Evolutionary conservation across 2,888 invertebrate species (phyloP).

Genomic region (Athalia circularis): DNA sequence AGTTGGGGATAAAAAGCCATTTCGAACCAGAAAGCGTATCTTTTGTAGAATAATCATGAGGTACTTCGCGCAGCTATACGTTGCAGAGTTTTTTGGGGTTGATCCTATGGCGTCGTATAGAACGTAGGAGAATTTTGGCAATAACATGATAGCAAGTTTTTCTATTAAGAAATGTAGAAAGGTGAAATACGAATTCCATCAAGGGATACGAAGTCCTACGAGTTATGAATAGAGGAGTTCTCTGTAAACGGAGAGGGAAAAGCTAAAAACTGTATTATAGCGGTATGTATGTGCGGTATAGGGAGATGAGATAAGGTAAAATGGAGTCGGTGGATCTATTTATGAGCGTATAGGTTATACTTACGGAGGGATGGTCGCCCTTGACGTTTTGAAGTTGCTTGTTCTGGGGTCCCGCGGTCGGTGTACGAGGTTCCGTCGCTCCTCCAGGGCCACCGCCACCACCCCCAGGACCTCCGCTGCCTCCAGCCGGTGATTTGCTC

Average conservation of each 20-base stretch:
- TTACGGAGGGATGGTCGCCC: slow-evolving; percentile 86
- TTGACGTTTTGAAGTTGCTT: slow-evolving; percentile 87
- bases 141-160: slow-evolving; percentile 20
- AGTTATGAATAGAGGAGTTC: not conserved
- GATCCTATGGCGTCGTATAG: slow-evolving; percentile 28
- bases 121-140: slow-evolving; percentile 4
- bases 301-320: slow-evolving; percentile 26
- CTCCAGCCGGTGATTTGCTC: slow-evolving; percentile 85
- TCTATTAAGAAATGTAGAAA: slow-evolving; percentile 8
- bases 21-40: too few relatives aligned
- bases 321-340: slow-evolving; percentile 42
- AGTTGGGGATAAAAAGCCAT: too few relatives aligned
- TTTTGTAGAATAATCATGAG: too few relatives aligned
- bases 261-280: not conserved
- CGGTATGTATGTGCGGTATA: not conserved
- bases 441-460: slow-evolving; percentile 67
- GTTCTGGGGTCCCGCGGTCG: slow-evolving; percentile 80
- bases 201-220: slow-evolving; percentile 6
- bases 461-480: slow-evolving; percentile 78
- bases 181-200: slow-evolving; percentile 13
- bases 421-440: slow-evolving; percentile 74
- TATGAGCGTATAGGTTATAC: slow-evolving; percentile 64
- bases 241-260: not conserved
- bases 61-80: not conserved
- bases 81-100: not conserved